Evolutionary conservation across 2,797 vertebrate species (phyloP).

Genomic region (Ctenosaura bakeri): DNA sequence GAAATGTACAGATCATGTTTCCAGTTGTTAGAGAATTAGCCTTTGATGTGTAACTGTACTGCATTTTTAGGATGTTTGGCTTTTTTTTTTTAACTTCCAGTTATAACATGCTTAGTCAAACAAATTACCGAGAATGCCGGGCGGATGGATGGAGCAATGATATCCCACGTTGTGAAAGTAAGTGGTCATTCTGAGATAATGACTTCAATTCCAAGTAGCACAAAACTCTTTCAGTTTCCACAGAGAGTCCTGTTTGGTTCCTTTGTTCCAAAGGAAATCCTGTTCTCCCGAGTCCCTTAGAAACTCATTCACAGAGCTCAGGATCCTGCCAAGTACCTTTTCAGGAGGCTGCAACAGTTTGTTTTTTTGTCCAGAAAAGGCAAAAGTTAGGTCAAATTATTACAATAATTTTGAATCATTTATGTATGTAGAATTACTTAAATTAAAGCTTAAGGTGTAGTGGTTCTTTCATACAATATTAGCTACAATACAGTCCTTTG

Average conservation of each 20-base stretch:
- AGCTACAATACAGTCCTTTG: neutral
- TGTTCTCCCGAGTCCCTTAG: too few species aligned
- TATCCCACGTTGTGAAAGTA: constrained; percentile 87
- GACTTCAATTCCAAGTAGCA: neutral
- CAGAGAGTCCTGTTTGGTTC: neutral
- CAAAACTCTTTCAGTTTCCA: neutral
- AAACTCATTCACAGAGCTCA: neutral
- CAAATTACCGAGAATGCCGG: constrained; percentile 83
- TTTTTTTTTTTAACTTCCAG: constrained; percentile 71
- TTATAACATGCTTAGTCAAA: constrained; percentile 83
- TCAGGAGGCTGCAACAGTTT: neutral
- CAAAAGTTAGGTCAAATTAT: neutral
- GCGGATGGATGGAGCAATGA: constrained; percentile 84
- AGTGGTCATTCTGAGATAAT: constrained; percentile 39
- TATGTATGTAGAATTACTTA: neutral
- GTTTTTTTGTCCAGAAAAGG: too few species aligned
- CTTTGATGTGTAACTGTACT: constrained; percentile 22
- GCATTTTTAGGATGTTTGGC: neutral
- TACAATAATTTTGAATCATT: neutral
- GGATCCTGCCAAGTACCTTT: neutral
- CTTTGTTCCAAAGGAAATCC: neutral
- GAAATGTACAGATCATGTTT: neutral
- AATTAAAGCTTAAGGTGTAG: neutral
- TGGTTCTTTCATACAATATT: neutral
- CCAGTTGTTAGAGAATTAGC: constrained; percentile 14